These are phyloP conservation scores for Myrmecobius fasciatus DNA, from an alignment of 2,113 vertebrate genomes.

Conservation along the genomic window DNA sequence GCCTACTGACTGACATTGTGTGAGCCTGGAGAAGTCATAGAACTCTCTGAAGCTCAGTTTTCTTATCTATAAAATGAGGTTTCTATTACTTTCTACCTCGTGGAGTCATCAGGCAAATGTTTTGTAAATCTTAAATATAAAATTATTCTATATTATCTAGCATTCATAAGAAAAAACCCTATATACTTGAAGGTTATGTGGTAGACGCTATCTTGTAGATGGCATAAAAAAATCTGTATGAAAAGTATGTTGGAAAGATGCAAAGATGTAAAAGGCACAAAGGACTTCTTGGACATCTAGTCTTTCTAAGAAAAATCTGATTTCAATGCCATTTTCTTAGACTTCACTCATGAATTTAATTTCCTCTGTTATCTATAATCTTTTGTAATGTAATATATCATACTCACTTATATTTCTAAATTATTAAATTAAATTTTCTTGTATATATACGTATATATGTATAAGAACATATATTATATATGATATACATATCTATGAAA, in stretches of 20 bases:
- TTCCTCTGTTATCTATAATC: conserved; percentile 12
- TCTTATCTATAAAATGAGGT: background rate
- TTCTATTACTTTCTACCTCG: background rate
- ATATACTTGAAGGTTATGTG: background rate
- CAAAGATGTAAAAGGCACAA: background rate
- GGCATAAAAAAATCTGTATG: background rate
- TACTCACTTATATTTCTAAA: no score
- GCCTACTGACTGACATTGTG: background rate
- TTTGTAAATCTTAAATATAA: background rate
- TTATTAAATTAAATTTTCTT: conserved; percentile 3
- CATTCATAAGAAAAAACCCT: background rate
- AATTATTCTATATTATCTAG: background rate
- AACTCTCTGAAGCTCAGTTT: background rate
- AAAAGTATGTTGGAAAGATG: background rate
- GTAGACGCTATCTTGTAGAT: background rate
- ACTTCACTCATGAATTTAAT: conserved; percentile 9
- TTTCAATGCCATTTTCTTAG: background rate
- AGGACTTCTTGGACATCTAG: background rate
- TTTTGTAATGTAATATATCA: background rate
- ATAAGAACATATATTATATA: background rate
- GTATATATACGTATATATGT: background rate
- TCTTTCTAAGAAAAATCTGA: background rate
- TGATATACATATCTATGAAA: background rate
- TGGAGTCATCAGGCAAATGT: background rate
- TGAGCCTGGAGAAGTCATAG: background rate